A percentile compares a stretch with the other conserved stretches of the same genome.
These are phyloP conservation scores for Sinella curviseta DNA, from an alignment of 1,140 invertebrate species.

Conservation along the genomic window DNA sequence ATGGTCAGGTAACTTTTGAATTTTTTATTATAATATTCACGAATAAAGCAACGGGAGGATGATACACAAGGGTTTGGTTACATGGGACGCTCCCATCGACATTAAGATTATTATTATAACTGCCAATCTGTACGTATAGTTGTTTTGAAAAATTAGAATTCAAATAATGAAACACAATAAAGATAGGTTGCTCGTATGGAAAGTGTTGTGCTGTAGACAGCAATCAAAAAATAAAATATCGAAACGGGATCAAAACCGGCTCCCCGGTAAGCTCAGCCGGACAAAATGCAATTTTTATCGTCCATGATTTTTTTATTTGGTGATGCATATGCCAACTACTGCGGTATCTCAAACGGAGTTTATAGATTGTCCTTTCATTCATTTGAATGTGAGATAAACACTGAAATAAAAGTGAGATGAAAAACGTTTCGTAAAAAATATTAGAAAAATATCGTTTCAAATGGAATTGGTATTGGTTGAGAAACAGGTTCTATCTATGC, in stretches of 20 bases:
- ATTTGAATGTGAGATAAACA: no score
- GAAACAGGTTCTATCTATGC: background rate
- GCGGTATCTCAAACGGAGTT: background rate
- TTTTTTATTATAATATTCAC: background rate
- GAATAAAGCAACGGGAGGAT: background rate
- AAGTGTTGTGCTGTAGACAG: background rate
- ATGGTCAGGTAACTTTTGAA: background rate
- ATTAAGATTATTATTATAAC: constrained; percentile 9
- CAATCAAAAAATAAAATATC: constrained; percentile 27
- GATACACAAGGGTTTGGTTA: background rate
- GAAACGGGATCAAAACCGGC: constrained; percentile 20
- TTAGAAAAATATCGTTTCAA: background rate
- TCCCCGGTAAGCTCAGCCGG: constrained; percentile 19
- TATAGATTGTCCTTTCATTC: background rate
- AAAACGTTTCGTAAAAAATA: constrained; percentile 2
- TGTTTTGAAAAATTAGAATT: constrained; percentile 19
- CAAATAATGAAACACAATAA: background rate
- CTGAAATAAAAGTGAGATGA: no score
- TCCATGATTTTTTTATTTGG: background rate
- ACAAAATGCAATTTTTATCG: constrained; percentile 19
- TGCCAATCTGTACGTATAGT: background rate
- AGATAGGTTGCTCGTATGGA: background rate
- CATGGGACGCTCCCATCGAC: background rate
- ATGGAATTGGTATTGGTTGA: constrained; percentile 1
- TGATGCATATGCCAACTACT: background rate